phyloP scores from a whole-genome alignment of 2,888 invertebrate species.

The Pachycephus smyrnensis region DNA sequence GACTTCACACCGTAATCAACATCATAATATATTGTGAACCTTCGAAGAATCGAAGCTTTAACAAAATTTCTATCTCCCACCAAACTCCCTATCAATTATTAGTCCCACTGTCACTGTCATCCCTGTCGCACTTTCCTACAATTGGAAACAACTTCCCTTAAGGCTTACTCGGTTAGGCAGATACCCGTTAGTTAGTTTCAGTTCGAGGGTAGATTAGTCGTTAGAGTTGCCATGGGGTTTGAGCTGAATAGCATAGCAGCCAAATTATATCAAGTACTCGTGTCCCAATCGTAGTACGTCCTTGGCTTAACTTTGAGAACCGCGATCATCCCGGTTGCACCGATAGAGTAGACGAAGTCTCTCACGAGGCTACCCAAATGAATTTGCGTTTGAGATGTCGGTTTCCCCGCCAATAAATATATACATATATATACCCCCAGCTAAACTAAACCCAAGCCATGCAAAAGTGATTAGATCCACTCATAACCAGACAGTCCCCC shows the following conservation, averaged over 20 bases:
- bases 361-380: constrained; percentile 3
- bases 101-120: neutral
- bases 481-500: too few relatives aligned
- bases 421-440: constrained; percentile 5
- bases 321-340: constrained; percentile 44
- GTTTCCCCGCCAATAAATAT: constrained; percentile 15
- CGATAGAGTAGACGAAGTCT: neutral
- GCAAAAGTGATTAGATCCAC: neutral
- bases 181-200: constrained; percentile 31
- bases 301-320: constrained; percentile 52
- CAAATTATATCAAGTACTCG: neutral
- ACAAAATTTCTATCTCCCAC: neutral
- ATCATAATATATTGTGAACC: neutral
- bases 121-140: neutral
- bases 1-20: neutral
- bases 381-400: constrained; percentile 61
- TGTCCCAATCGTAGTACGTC: neutral
- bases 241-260: constrained; percentile 4
- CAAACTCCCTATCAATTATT: neutral
- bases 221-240: constrained; percentile 35
- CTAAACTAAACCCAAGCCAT: neutral
- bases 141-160: neutral
- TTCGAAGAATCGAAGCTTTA: neutral
- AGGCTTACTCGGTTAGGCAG: constrained; percentile 18
- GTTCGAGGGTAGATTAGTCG: constrained; percentile 34